phyloP scores from a whole-genome alignment of 2,888 invertebrate genomes.

The Amiota communis region DNA sequence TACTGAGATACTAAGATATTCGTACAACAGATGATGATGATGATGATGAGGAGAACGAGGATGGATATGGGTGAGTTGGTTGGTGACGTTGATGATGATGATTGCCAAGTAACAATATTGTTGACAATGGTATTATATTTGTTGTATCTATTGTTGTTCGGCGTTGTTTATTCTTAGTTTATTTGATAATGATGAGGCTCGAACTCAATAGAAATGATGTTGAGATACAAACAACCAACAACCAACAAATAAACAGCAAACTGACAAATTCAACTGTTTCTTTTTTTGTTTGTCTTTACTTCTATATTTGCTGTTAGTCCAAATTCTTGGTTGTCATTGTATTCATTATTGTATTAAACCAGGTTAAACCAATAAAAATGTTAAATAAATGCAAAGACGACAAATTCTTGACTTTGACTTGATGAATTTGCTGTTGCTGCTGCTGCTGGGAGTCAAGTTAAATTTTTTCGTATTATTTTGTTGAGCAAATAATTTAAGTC shows the following conservation, averaged over 20 bases:
- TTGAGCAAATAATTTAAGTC: too few species aligned
- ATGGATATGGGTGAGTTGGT: constrained; percentile 31
- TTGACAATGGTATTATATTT: constrained; percentile 47
- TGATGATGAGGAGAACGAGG: constrained; percentile 32
- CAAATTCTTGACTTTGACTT: constrained; percentile 54
- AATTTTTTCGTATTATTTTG: too few species aligned
- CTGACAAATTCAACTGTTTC: too few species aligned
- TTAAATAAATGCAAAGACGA: constrained; percentile 61
- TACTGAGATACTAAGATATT: constrained; percentile 10
- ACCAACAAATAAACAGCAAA: too few species aligned
- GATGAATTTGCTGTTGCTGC: neutral
- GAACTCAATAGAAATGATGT: too few species aligned
- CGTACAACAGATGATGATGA: constrained; percentile 18
- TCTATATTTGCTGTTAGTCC: constrained; percentile 1
- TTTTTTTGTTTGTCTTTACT: constrained; percentile 20
- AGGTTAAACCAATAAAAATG: constrained; percentile 64
- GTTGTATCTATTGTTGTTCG: constrained; percentile 41
- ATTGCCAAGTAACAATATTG: constrained; percentile 28
- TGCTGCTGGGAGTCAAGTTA: too few species aligned
- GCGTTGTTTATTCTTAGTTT: too few species aligned
- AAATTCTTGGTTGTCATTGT: constrained; percentile 5
- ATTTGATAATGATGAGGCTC: constrained; percentile 7
- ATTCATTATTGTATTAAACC: constrained; percentile 47
- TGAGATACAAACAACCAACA: constrained; percentile 5
- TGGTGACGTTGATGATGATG: constrained; percentile 41